Conservation (phyloP, 2,113 vertebrate genomes). For the Cryptoleucopteryx plumbea region DNA sequence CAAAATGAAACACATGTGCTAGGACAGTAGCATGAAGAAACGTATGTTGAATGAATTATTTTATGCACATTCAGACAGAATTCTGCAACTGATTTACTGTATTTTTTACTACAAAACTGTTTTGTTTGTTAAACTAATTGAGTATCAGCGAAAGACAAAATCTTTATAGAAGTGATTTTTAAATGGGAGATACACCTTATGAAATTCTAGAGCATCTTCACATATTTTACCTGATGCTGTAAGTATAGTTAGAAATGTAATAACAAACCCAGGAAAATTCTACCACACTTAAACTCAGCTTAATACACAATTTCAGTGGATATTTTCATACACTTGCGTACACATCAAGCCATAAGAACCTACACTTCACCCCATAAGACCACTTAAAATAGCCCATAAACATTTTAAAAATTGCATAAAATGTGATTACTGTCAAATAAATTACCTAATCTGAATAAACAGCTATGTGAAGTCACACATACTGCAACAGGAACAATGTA, state of each 20-base stretch:
- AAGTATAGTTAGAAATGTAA: background rate
- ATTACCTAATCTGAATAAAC: background rate
- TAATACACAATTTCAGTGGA: background rate
- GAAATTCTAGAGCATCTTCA: background rate
- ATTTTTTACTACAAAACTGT: background rate
- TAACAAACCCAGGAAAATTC: background rate
- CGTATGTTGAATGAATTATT: background rate
- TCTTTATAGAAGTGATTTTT: background rate
- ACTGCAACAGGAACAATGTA: background rate
- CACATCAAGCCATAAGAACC: background rate
- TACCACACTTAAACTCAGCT: background rate
- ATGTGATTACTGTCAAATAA: background rate
- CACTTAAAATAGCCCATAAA: background rate
- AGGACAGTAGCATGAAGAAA: background rate
- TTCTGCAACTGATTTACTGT: background rate
- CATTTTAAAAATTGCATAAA: background rate
- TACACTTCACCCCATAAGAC: background rate
- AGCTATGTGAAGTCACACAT: background rate
- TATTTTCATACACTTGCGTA: background rate
- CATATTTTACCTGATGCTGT: background rate
- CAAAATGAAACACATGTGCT: background rate
- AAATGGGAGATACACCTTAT: background rate
- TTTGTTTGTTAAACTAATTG: background rate
- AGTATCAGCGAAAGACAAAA: background rate
- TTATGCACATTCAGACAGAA: background rate